Conservation (phyloP, 2,888 invertebrate species). For the Sycophila texana region DNA sequence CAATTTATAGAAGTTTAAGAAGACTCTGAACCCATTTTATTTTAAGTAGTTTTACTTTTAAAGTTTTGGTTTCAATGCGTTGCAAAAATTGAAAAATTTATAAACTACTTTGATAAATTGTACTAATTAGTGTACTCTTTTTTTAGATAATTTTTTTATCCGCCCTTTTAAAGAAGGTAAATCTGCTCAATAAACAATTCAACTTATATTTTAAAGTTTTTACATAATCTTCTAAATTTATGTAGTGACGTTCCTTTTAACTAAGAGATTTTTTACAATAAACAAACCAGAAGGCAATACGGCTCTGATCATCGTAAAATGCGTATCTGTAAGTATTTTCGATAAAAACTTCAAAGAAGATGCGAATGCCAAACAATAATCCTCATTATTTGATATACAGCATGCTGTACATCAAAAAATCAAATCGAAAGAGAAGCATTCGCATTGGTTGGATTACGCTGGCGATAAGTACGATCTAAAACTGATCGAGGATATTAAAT, state of each 20-base stretch:
- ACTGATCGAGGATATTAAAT: conserved; percentile 88
- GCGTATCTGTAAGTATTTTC: conserved; percentile 83
- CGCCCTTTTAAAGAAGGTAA: no score
- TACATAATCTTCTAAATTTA: conserved; percentile 63
- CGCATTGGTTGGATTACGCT: conserved; percentile 95
- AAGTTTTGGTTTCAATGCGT: no score
- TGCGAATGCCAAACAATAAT: neutral
- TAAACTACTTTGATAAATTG: no score
- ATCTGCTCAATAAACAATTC: no score
- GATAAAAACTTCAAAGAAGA: neutral
- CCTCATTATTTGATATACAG: conserved; percentile 70
- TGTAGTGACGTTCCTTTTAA: conserved; percentile 88
- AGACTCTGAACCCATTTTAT: no score
- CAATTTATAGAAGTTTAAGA: no score
- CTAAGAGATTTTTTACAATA: conserved; percentile 85
- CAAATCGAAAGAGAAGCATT: conserved; percentile 78
- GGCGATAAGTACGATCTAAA: conserved; percentile 84
- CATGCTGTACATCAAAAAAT: conserved; percentile 77
- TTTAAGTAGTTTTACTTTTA: no score
- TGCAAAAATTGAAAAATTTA: no score
- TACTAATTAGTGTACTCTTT: no score
- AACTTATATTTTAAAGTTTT: no score
- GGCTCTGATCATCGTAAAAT: conserved; percentile 84
- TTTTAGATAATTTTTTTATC: no score
- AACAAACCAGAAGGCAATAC: conserved; percentile 90